These are phyloP conservation scores for Eupithecia dodoneata DNA, from an alignment of 2,888 invertebrate species.

Conservation along the genomic window DNA sequence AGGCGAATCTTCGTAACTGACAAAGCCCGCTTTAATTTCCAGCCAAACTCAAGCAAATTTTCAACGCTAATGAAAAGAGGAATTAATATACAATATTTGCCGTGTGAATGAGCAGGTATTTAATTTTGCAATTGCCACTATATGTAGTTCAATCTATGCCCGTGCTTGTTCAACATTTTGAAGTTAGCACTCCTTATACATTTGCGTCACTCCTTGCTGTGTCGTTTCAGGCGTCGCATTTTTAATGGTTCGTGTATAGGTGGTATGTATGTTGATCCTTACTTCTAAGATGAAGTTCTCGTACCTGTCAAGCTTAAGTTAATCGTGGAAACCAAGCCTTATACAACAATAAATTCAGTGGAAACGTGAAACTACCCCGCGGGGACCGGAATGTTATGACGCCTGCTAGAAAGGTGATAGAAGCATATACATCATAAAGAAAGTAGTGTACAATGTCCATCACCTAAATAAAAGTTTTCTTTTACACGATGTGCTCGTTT, in stretches of 20 bases:
- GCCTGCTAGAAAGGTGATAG: slow-evolving; percentile 40
- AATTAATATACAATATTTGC: not conserved
- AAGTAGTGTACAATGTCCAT: slow-evolving; percentile 28
- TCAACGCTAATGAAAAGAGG: not conserved
- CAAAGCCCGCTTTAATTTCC: not conserved
- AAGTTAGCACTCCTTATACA: not conserved
- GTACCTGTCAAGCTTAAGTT: not conserved
- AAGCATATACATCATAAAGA: slow-evolving; percentile 38
- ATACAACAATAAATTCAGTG: slow-evolving; percentile 49
- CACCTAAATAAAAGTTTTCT: slow-evolving; percentile 27
- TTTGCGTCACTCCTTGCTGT: not conserved
- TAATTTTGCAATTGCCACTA: not conserved
- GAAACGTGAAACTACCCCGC: slow-evolving; percentile 47
- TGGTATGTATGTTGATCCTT: not conserved
- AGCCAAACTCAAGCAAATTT: not conserved
- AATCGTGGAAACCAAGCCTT: slow-evolving; percentile 13
- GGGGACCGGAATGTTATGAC: slow-evolving; percentile 43
- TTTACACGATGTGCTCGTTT: not conserved
- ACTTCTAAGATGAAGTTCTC: not conserved
- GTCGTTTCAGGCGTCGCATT: not conserved
- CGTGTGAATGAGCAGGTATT: not conserved
- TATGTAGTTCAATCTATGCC: not conserved
- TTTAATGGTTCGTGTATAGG: not conserved
- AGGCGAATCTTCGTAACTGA: not conserved
- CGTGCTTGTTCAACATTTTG: not conserved